Evolutionary conservation across 2,797 vertebrate genomes (phyloP), one percentile per base, ranked within the genome.

Genomic region (Centroberyx gerrardi): DNA sequence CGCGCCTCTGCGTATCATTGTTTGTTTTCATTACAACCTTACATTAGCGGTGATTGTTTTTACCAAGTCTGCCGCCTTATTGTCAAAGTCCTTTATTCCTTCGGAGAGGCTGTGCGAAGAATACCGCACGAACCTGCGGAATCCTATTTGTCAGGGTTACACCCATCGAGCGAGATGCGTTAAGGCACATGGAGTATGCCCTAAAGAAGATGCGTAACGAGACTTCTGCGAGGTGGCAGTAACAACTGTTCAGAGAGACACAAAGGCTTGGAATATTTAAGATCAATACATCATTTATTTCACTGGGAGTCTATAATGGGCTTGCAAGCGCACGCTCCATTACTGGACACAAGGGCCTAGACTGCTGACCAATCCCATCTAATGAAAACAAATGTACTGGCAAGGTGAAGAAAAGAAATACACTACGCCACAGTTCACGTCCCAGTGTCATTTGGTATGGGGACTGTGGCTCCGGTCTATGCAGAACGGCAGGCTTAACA

Each of bases 311-410:
- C 90, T 87, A 89, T 93, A 91, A 93, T 87, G 83, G 89, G 74
- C 69, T 77, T 22, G 68, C 89, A 83, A 86, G 90, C 48, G 86
- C 78, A 88, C n/a, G 80, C 86, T 89, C 91, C 89, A 92, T 93
- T 94, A 93, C 89, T 88, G 90, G 86, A 88, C 90, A 90, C 86
- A 74, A 76, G 85, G 84, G 90, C 54, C 76, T 63, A 87, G 86
- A 92, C 90, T 92, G 91, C 92, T 90, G 92, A 92, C 90, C 90
- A 87, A 88, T 90, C 86, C 72, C 55, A 10, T 78, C 88, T 92
- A 93, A 94, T 93, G 93, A 94, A 93, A 93, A 94, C 91, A 93
- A 93, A 94, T 93, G 91, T 76, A 92, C 88, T 92, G 67, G 84
- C 83, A 78, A 62, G 60, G 77, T 46, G 60, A 84, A 77, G 72